Evolutionary conservation across 2,888 invertebrate species (phyloP), one percentile per base, ranked within the genome.

Genomic region (Pseudococcus longispinus): DNA sequence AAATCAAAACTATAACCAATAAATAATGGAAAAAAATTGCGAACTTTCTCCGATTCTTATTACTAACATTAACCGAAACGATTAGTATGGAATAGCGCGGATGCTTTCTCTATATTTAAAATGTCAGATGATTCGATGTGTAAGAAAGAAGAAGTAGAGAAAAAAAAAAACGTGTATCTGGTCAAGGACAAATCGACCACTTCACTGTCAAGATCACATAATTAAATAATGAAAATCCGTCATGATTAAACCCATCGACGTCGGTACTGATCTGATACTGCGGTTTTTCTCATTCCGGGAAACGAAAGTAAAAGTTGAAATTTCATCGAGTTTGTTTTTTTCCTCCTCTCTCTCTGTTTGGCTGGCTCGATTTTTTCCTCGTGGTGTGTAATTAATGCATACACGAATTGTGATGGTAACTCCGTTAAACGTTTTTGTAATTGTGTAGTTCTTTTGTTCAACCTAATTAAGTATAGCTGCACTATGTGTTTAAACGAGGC

Each of bases 161-260:
- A 37, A 20, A 80, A 77, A 74, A 55, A 60, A 60, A 84, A 55
- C 84, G 60, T 84, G 60, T 84, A 84, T 55, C 84, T 84, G 84
- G 84, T 84, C 84, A 84, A 84, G 84, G 84, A 84, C 84, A 84
- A 32, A 84, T 84, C 60, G 60, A 84, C 84, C 37, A 20, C 84
- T 84, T 84, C 84, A 84, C 84, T 84, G 84, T 84, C 84, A 84
- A 84, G 84, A 84, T 84, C 84, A 60, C 32, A 84, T 84, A 84
- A 84, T 84, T 84, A 83, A 83, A 42, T 20, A 84, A 51, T 46
- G 84, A 84, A 84, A 55, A 80, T 80, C 42, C 77, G 20, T 42
- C 70, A 29, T 29, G 29, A 32, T 32, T 70, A 70, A 70, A 15
- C 9, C 20, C 20, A 55, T 15, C 55, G 15, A 51, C 51, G n/a